Conservation (phyloP, 2,113 vertebrate species). For the Trinectes maculatus region DNA sequence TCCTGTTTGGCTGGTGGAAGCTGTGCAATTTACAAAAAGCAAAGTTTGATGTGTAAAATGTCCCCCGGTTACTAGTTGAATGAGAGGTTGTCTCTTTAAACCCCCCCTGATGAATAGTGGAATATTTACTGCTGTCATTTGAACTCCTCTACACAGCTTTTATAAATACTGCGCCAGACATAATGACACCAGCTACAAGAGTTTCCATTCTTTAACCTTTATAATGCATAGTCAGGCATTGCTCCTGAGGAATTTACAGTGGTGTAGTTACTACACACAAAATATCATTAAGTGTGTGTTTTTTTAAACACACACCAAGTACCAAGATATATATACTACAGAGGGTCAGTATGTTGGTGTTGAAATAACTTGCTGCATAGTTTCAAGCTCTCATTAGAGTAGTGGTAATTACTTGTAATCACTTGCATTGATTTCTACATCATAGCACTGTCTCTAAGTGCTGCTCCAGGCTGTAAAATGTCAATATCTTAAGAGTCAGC, state of each 20-base stretch:
- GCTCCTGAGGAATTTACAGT: too few species aligned
- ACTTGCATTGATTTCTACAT: conserved; percentile 40
- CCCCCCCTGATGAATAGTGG: neutral
- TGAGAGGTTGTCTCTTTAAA: conserved; percentile 11
- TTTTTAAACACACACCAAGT: neutral
- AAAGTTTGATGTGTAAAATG: conserved; percentile 5
- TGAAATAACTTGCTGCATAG: conserved; percentile 27
- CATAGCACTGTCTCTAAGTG: conserved; percentile 10
- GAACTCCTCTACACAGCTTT: conserved; percentile 1
- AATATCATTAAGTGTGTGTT: too few species aligned
- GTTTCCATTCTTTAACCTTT: too few species aligned
- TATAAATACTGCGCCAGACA: too few species aligned
- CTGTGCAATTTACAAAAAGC: neutral
- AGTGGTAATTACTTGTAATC: conserved; percentile 44
- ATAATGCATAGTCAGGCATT: too few species aligned
- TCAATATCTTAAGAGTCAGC: conserved; percentile 29
- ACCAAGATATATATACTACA: neutral
- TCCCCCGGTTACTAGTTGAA: neutral
- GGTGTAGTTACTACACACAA: too few species aligned
- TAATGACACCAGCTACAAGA: too few species aligned
- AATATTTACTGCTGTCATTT: conserved; percentile 17
- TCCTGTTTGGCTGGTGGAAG: neutral
- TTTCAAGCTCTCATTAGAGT: conserved; percentile 25
- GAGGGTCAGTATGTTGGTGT: neutral
- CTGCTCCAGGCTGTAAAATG: conserved; percentile 35